Percentiles rank a stretch among this genome's conserved stretches.
phyloP scores from a whole-genome alignment of 1,140 invertebrate species.

The Brachionus calyciflorus region DNA sequence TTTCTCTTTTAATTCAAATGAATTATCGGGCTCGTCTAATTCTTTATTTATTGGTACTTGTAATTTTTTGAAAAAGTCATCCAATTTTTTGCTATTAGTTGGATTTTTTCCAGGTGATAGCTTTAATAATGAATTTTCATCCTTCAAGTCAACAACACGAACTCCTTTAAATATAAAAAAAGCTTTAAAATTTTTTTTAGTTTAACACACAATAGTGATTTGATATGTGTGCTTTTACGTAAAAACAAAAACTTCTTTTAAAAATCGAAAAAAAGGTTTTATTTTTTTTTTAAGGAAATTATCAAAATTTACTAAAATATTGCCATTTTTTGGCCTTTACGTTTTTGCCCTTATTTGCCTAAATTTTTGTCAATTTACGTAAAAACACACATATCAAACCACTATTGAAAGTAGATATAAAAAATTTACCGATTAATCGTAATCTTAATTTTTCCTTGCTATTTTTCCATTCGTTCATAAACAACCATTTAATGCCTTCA shows the following conservation, averaged over 20 bases:
- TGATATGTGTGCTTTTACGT: too few species aligned
- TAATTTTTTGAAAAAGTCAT: conserved; percentile 3
- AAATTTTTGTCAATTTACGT: too few species aligned
- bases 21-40: background rate
- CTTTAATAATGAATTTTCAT: background rate
- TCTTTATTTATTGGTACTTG: background rate
- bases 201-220: too few species aligned
- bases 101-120: background rate
- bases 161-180: conserved; percentile 4
- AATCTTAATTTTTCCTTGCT: conserved; percentile 55
- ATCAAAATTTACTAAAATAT: too few species aligned
- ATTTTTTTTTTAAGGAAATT: too few species aligned
- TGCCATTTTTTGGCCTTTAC: too few species aligned
- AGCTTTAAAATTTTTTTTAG: background rate
- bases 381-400: too few species aligned
- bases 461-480: conserved; percentile 58
- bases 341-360: too few species aligned
- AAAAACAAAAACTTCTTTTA: too few species aligned
- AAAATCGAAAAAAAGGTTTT: too few species aligned
- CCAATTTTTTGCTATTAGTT: conserved; percentile 1
- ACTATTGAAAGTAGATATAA: too few species aligned
- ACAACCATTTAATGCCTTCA: conserved; percentile 57
- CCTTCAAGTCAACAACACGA: conserved; percentile 18
- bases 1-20: conserved; percentile 20
- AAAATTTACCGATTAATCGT: conserved; percentile 61